Percentiles rank a stretch among this genome's conserved stretches.
Evolutionary conservation across 1,140 invertebrate genomes (phyloP).

Genomic region (Caenorhabditis briggsae): DNA sequence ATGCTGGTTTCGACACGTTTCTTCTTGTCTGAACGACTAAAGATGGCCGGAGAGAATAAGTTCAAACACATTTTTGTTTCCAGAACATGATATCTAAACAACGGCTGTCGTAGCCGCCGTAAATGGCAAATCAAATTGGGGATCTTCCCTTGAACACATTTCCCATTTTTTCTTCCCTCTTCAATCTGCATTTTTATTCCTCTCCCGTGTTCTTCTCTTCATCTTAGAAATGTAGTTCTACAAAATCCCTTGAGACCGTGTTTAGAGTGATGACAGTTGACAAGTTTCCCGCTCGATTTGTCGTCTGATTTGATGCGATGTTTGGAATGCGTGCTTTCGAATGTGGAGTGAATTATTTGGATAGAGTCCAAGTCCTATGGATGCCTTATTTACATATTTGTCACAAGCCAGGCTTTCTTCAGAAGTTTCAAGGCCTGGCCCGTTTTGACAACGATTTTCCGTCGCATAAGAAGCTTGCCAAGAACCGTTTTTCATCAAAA

Average conservation of each 20-base stretch:
- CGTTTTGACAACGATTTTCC: too few relatives aligned
- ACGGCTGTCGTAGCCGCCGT: not conserved
- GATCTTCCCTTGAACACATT: not conserved
- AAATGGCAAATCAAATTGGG: not conserved
- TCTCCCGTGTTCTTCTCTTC: not conserved
- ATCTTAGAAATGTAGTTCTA: not conserved
- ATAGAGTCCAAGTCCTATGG: too few relatives aligned
- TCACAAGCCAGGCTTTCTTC: too few relatives aligned
- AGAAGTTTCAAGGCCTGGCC: too few relatives aligned
- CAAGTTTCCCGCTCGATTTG: constrained; percentile 23
- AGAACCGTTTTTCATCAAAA: too few relatives aligned
- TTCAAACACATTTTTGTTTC: not conserved
- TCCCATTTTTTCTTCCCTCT: not conserved
- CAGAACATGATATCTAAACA: not conserved
- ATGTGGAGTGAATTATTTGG: not conserved
- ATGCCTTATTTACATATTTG: too few relatives aligned
- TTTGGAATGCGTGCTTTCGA: not conserved
- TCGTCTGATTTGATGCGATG: constrained; percentile 26
- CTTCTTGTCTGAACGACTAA: not conserved
- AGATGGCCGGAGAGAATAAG: not conserved
- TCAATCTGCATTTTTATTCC: not conserved
- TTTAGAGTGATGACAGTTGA: constrained; percentile 41
- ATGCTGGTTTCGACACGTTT: not conserved
- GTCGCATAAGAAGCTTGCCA: too few relatives aligned
- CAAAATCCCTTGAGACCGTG: not conserved